A percentile compares a stretch with the other conserved stretches of the same genome.
These are phyloP conservation scores for Gymnopithys bicolor DNA, from an alignment of 2,797 vertebrate species.

Conservation along the genomic window DNA sequence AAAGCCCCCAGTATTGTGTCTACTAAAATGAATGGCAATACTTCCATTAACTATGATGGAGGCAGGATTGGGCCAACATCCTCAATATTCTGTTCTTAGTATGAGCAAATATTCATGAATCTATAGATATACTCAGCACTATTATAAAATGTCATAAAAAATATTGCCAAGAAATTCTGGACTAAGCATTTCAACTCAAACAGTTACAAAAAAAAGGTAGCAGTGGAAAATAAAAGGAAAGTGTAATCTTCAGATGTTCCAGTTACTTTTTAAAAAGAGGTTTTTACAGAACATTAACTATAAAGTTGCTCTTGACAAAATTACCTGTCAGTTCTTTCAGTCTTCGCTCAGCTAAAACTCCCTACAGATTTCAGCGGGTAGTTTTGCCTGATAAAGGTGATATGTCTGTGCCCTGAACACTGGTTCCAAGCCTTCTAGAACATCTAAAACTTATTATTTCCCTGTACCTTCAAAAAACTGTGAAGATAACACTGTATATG, in stretches of 20 bases:
- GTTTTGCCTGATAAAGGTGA: slow-evolving; percentile 16
- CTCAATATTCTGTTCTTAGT: background rate
- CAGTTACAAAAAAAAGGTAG: background rate
- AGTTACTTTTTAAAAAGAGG: background rate
- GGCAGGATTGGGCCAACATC: background rate
- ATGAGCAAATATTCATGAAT: slow-evolving; percentile 1
- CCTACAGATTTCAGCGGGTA: background rate
- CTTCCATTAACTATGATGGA: background rate
- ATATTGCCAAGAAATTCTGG: background rate
- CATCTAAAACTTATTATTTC: background rate
- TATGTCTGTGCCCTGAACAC: background rate
- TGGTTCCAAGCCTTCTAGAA: background rate
- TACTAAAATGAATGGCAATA: background rate
- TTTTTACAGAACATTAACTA: slow-evolving; percentile 30
- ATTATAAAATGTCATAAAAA: background rate
- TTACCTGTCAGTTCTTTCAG: slow-evolving; percentile 29
- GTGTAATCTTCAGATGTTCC: background rate
- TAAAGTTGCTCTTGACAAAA: slow-evolving; percentile 36
- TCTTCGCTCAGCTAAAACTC: slow-evolving; percentile 3
- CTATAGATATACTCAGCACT: background rate
- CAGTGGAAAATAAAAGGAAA: background rate
- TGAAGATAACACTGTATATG: background rate
- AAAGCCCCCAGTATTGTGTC: background rate
- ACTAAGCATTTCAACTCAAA: background rate
- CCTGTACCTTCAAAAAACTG: background rate